Conservation (phyloP, 2,888 invertebrate genomes). For the Thecocarcelia acutangulata region DNA sequence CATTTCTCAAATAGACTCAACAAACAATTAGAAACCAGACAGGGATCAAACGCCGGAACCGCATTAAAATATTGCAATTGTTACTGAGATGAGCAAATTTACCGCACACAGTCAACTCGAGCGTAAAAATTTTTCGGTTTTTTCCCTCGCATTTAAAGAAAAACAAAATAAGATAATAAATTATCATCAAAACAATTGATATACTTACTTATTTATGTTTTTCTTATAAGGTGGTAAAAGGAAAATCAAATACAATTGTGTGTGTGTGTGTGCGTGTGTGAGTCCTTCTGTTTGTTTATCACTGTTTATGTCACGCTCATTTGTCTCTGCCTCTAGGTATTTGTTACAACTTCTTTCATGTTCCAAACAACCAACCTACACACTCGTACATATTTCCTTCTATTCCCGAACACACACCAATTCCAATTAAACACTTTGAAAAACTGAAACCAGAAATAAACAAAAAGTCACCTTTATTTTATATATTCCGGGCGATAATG, state of each 20-base stretch:
- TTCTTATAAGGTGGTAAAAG: slow-evolving; percentile 7
- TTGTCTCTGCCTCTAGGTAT: slow-evolving; percentile 62
- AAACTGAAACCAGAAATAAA: background rate
- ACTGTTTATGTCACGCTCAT: slow-evolving; percentile 77
- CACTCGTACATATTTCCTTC: too few relatives aligned
- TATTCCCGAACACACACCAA: slow-evolving; percentile 25
- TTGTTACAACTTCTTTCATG: slow-evolving; percentile 9
- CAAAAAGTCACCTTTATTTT: slow-evolving; percentile 50
- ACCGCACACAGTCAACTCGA: slow-evolving; percentile 67
- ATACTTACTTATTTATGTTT: background rate
- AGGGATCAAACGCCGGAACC: slow-evolving; percentile 59
- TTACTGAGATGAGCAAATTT: slow-evolving; percentile 57
- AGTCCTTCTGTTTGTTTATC: slow-evolving; percentile 72
- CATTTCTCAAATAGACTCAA: slow-evolving; percentile 66
- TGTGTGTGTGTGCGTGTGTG: slow-evolving; percentile 2
- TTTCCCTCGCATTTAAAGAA: slow-evolving; percentile 6
- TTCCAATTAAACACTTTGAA: slow-evolving; percentile 44
- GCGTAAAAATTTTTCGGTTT: slow-evolving; percentile 35
- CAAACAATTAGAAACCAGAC: slow-evolving; percentile 45
- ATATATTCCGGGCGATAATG: slow-evolving; percentile 50
- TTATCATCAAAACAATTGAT: background rate
- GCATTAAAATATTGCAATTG: slow-evolving; percentile 48
- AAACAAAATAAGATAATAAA: slow-evolving; percentile 2
- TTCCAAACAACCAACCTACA: too few relatives aligned
- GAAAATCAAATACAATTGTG: slow-evolving; percentile 19